Conservation (phyloP, 1,140 invertebrate species). For the Drosophila nigrodunni region DNA sequence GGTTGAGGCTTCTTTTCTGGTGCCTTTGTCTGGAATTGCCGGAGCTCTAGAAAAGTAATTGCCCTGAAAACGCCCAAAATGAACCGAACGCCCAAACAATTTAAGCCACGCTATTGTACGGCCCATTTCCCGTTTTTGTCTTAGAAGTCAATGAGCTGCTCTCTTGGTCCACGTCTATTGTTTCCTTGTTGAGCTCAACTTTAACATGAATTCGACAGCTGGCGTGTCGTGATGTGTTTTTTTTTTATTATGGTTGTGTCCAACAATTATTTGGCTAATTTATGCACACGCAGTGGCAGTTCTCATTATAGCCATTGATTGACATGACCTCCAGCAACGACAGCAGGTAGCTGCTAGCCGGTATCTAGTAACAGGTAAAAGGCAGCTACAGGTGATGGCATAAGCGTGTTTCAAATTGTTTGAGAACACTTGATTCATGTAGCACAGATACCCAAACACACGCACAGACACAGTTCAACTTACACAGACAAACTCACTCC, state of each 20-base stretch:
- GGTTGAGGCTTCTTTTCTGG: neutral
- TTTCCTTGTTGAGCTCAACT: conserved; percentile 15
- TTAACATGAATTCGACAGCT: conserved; percentile 42
- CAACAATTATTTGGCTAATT: conserved; percentile 79
- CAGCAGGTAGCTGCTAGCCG: conserved; percentile 11
- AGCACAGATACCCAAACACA: neutral
- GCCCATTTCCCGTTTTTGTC: conserved; percentile 37
- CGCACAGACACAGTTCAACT: too few relatives aligned
- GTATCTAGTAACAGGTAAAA: neutral
- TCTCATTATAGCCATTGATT: conserved; percentile 73
- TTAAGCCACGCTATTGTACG: conserved; percentile 20
- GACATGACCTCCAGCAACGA: conserved; percentile 58
- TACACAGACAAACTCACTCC: neutral
- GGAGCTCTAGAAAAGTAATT: conserved; percentile 34
- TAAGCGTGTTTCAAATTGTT: conserved; percentile 56
- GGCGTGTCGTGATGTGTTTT: conserved; percentile 42
- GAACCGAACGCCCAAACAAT: conserved; percentile 17
- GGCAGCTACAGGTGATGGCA: conserved; percentile 53
- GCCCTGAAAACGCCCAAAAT: conserved; percentile 27
- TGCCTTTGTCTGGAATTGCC: conserved; percentile 17
- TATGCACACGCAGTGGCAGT: conserved; percentile 72
- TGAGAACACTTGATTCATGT: conserved; percentile 38
- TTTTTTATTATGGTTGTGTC: conserved; percentile 48
- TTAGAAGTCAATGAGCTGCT: conserved; percentile 42
- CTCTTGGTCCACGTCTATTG: conserved; percentile 25